Evolutionary conservation across 23 tunicate genomes (phyloP).

Genomic region (Halocynthia roretzi): DNA sequence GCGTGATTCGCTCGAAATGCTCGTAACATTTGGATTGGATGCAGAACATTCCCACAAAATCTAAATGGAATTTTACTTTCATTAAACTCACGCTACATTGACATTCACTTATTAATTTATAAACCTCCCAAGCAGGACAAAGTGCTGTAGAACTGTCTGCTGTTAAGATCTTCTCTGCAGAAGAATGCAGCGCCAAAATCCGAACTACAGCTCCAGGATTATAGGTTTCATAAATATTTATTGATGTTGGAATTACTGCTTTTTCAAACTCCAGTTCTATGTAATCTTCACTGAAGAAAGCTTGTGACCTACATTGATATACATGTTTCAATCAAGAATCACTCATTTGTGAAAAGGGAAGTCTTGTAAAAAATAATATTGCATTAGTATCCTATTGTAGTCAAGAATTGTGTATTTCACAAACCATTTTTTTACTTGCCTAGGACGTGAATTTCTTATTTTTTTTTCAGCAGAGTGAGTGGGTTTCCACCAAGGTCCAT

Average conservation of each 20-base stretch:
- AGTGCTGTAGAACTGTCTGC: neutral
- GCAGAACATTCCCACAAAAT: conserved; percentile 19
- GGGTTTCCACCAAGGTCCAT: conserved; percentile 85
- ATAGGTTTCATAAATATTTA: conserved; percentile 85
- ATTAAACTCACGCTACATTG: neutral
- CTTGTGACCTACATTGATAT: conserved; percentile 9
- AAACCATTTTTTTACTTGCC: no score
- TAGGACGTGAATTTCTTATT: no score
- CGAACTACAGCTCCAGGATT: conserved; percentile 91
- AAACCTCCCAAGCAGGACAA: conserved; percentile 6
- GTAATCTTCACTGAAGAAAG: conserved; percentile 74
- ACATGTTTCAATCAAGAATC: no score
- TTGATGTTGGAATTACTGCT: conserved; percentile 91
- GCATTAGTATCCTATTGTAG: no score
- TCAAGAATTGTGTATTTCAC: no score
- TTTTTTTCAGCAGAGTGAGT: neutral
- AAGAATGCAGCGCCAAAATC: conserved; percentile 49
- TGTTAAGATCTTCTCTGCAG: neutral
- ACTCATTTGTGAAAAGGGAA: no score
- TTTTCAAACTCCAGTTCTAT: conserved; percentile 73
- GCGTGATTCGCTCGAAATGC: conserved; percentile 43
- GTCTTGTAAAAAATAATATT: no score
- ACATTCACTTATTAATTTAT: neutral
- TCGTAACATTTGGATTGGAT: conserved; percentile 7
- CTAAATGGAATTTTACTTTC: neutral